Evolutionary conservation across 2,797 vertebrate species (phyloP).

Genomic region (Phalloptychus januarius): DNA sequence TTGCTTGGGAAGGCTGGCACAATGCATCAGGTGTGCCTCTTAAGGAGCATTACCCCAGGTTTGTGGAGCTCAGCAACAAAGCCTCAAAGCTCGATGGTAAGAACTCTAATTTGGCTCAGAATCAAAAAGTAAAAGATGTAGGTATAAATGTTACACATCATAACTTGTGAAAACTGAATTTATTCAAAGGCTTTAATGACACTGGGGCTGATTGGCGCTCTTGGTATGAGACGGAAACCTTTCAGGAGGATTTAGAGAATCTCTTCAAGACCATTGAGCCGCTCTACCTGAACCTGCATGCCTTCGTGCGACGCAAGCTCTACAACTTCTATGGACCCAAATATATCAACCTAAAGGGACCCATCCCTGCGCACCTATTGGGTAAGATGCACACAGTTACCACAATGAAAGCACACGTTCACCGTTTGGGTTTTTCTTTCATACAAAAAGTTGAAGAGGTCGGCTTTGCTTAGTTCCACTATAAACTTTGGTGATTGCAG

Average conservation of each 20-base stretch:
- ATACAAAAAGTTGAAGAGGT: neutral
- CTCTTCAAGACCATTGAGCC: slow-evolving; percentile 90
- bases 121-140: neutral
- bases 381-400: slow-evolving; percentile 71
- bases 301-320: slow-evolving; percentile 91
- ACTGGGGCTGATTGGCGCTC: slow-evolving; percentile 94
- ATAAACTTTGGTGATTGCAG: neutral
- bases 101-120: slow-evolving; percentile 23
- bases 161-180: neutral
- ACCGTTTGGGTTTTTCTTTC: neutral
- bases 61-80: slow-evolving; percentile 89
- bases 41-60: slow-evolving; percentile 79
- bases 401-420: neutral
- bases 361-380: slow-evolving; percentile 95
- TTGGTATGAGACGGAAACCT: slow-evolving; percentile 85
- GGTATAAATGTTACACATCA: neutral
- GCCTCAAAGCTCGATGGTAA: slow-evolving; percentile 87
- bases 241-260: slow-evolving; percentile 84
- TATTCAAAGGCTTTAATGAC: slow-evolving; percentile 83
- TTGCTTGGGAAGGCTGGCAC: slow-evolving; percentile 96
- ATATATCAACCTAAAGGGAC: slow-evolving; percentile 94
- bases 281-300: slow-evolving; percentile 92
- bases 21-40: slow-evolving; percentile 85
- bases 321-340: slow-evolving; percentile 88
- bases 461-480: neutral